Evolutionary conservation across 1,140 invertebrate genomes (phyloP), one percentile per base, ranked within the genome.

Genomic region (Zophobas morio): DNA sequence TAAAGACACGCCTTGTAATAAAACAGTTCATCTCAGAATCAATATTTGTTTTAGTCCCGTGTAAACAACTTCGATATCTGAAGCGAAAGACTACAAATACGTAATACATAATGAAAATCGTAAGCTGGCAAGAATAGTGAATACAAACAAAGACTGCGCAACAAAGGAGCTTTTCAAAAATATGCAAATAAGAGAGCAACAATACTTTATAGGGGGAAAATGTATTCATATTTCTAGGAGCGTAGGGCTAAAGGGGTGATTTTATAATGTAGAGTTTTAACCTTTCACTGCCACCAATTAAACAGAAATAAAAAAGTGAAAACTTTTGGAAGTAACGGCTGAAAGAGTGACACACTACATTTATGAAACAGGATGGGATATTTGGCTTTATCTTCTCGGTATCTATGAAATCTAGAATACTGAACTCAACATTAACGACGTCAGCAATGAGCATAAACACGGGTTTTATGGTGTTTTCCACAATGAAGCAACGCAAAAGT

Each of bases 1-100:
- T 66, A 66, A 66, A 66, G 60, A 66, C 60, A 66, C 60, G 60
- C 60, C 60, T 54, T 66, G 60, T 66, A 66, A 66, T 66, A 66
- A 60, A 66, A 39, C 37, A 66, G 60, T 66, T 66, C 60, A 66
- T 66, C 60, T 66, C 60, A 2, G 39, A 66, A 66, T 66, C 60
- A 66, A 66, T 66, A 66, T 66, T 66, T 66, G 60, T 66, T 37
- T 66, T 66, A 42, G 60, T 66, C 20, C n/a, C 60, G 40, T 66
- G 60, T 66, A 66, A 66, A 66, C 60, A 66, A 66, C 60, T 66
- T 66, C 60, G 36, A 66, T 39, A 39, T 66, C 60, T 37, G 42
- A 42, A 42, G 6, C 37, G 39, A 66, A 66, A 40, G 6, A 66
- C 60, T 42, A 20, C 39, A 66, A 42, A 66, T 66, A 40, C 39